These are phyloP conservation scores for Drosophila asahinai DNA, from an alignment of 1,140 invertebrate genomes.

Conservation along the genomic window DNA sequence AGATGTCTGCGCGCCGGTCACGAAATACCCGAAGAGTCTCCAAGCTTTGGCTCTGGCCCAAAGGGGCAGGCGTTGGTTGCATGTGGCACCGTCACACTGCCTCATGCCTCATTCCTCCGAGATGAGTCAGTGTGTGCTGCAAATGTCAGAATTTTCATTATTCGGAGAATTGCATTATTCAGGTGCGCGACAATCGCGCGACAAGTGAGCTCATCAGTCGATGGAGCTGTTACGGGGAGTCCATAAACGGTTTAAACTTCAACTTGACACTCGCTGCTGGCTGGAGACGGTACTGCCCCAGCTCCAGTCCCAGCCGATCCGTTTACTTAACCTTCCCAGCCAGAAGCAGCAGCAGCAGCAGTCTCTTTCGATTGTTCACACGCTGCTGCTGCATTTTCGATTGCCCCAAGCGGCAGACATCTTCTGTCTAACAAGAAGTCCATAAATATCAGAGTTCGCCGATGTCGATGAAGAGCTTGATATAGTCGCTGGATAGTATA, in stretches of 20 bases:
- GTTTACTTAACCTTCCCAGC: conserved; percentile 73
- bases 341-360: background rate
- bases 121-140: conserved; percentile 55
- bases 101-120: conserved; percentile 3
- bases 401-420: conserved; percentile 32
- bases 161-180: conserved; percentile 23
- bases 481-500: conserved; percentile 14
- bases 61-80: conserved; percentile 52
- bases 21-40: conserved; percentile 47
- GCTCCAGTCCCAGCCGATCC: conserved; percentile 2
- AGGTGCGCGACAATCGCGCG: conserved; percentile 6
- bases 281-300: conserved; percentile 2
- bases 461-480: conserved; percentile 29
- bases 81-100: conserved; percentile 22
- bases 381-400: conserved; percentile 55
- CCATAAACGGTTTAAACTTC: conserved; percentile 76
- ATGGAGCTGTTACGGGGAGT: conserved; percentile 38
- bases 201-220: conserved; percentile 40
- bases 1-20: conserved; percentile 62
- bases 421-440: conserved; percentile 55
- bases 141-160: conserved; percentile 76
- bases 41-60: background rate
- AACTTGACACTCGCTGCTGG: conserved; percentile 70
- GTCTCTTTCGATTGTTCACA: conserved; percentile 57
- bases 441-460: conserved; percentile 78